Base-by-base conservation (phyloP, 2,888 invertebrate genomes). In the Lithophane ornitopus region DNA sequence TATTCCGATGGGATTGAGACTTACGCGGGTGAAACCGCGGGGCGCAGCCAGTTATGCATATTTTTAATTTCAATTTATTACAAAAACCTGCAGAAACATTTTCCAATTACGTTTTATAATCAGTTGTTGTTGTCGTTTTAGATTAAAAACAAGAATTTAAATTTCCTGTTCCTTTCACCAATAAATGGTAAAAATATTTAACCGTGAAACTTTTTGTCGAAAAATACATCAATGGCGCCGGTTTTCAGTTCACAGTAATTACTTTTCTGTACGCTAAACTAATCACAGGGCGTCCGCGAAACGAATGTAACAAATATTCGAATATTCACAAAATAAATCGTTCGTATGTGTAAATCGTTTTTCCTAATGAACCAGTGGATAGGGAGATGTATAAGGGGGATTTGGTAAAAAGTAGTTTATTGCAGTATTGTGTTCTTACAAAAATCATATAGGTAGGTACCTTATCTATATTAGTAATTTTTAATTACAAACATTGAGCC, bases 181-280 rank as follows among this genome's bases (percentile, higher is more conserved):
- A 52, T 74, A 62, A 71, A 83, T 70, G 68, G 14, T 39, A 34
- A 72, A 80, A 73, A 81, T 70, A 74, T 82, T 84, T 62, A n/a
- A 77, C 52, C 62, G 70, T 19, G n/a, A 52, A 84, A 73, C 41
- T 56, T 80, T 84, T 78, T 59, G 54, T 62, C 26, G 34, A 66
- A 81, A 82, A 70, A 83, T 74, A 85, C 70, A 74, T 70, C 58
- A 85, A 70, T 67, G 61, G 61, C 34, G 34, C n/a, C 49, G 28
- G 54, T 74, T 84, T 81, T 74, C 65, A 73, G 85, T 59, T 73
- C 68, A 41, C 70, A 71, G 78, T 83, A 83, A 83, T 83, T 85
- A 85, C 83, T 83, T 85, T 81, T 69, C 70, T 70, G 82, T 85
- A 44, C 71, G 78, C 61, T 46, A 70, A 71, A 66, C 85, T 78